Percentiles rank a stretch among this genome's conserved stretches.
phyloP scores from a whole-genome alignment of 1,140 invertebrate species.

The Eufriesea mexicana region DNA sequence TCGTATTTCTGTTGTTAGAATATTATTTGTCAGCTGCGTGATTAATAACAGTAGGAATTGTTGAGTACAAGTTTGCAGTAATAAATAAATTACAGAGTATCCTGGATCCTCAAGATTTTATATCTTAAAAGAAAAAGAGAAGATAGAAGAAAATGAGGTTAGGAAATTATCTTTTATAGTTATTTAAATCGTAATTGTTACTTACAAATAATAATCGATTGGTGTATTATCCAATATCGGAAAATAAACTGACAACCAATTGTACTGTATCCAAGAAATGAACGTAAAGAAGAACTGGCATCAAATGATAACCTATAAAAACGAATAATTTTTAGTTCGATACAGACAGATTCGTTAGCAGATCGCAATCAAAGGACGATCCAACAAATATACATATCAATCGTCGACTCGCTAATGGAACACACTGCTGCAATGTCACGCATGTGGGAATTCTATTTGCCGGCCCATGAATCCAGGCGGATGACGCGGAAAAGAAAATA shows the following conservation, averaged over 20 bases:
- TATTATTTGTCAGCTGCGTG: not conserved
- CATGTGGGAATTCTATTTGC: slow-evolving; percentile 4
- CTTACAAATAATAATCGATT: too few species aligned
- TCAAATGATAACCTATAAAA: not conserved
- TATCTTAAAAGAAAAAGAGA: too few species aligned
- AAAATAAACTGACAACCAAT: too few species aligned
- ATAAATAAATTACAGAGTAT: too few species aligned
- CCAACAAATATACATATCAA: not conserved
- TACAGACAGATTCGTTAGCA: not conserved
- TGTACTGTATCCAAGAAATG: not conserved
- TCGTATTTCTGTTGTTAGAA: not conserved
- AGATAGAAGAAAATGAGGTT: too few species aligned
- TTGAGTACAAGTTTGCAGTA: too few species aligned
- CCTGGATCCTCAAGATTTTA: too few species aligned
- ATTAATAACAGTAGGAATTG: too few species aligned
- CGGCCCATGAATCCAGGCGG: not conserved
- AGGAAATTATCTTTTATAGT: too few species aligned
- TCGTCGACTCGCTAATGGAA: not conserved
- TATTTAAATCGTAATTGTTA: too few species aligned
- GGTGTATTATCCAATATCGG: too few species aligned
- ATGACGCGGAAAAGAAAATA: slow-evolving; percentile 8
- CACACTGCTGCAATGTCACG: not conserved
- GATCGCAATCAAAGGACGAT: not conserved
- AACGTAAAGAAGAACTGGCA: not conserved
- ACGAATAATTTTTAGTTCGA: not conserved